Percentiles rank a stretch among this genome's conserved stretches.
Conservation (phyloP, 2,888 invertebrate genomes). For the Pachymerium ferrugineum region DNA sequence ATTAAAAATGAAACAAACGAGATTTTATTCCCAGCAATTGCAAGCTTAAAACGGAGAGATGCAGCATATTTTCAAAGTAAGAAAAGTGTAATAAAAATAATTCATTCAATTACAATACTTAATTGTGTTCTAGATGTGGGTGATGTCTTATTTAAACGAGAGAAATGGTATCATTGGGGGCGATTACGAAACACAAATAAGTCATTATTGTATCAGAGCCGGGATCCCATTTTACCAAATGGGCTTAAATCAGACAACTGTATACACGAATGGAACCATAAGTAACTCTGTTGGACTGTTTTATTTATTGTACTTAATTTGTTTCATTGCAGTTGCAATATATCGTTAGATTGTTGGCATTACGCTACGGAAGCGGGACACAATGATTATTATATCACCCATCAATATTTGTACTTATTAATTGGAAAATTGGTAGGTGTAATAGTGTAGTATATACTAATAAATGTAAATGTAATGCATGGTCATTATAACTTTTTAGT, state of each 20-base stretch:
- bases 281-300: too few species aligned
- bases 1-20: too few species aligned
- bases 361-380: background rate
- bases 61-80: too few species aligned
- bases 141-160: background rate
- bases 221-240: too few species aligned
- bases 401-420: background rate
- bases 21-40: too few species aligned
- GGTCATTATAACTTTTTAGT: background rate
- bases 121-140: too few species aligned
- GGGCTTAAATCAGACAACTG: background rate
- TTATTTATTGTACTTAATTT: too few species aligned
- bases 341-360: background rate
- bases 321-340: background rate
- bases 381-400: background rate
- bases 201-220: too few species aligned
- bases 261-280: background rate
- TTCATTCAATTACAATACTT: too few species aligned
- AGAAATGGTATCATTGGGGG: background rate
- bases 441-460: background rate
- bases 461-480: too few species aligned
- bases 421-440: background rate
- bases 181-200: background rate
- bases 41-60: too few species aligned
- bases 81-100: too few species aligned